Percentiles rank a stretch among this genome's conserved stretches.
Evolutionary conservation across 2,113 vertebrate genomes (phyloP).

Genomic region (Arvicanthis niloticus): DNA sequence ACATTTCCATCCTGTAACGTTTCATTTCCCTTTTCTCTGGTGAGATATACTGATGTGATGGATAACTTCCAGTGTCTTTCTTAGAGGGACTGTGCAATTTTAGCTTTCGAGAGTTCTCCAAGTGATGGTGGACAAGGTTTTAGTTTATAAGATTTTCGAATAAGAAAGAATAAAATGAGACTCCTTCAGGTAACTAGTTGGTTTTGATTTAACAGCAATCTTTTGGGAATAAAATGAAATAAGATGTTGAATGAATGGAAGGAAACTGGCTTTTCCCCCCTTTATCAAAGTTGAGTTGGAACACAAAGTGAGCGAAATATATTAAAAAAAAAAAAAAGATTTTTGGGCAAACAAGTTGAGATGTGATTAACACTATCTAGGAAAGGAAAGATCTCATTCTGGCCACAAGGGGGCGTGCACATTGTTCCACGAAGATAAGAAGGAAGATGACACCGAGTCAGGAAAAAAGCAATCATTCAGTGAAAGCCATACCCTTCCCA

Average conservation of each 20-base stretch:
- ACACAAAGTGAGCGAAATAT: conserved; percentile 10
- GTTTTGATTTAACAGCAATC: conserved; percentile 56
- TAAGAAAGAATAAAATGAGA: conserved; percentile 57
- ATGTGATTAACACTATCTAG: not conserved
- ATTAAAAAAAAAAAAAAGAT: not conserved
- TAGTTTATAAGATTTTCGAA: conserved; percentile 64
- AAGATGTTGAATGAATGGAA: conserved; percentile 25
- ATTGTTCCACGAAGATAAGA: conserved; percentile 62
- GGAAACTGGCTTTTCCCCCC: not conserved
- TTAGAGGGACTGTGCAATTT: not conserved
- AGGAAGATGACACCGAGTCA: not conserved
- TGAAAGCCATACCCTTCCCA: not conserved
- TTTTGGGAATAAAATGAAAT: conserved; percentile 10
- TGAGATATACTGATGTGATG: conserved; percentile 52
- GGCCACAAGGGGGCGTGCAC: conserved; percentile 79
- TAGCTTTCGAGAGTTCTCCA: conserved; percentile 11
- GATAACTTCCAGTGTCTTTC: conserved; percentile 61
- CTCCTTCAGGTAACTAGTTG: conserved; percentile 42
- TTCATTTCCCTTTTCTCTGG: conserved; percentile 69
- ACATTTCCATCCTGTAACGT: conserved; percentile 67
- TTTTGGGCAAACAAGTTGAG: not conserved
- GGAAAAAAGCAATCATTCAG: not conserved
- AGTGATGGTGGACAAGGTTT: not conserved
- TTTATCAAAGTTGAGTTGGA: conserved; percentile 32
- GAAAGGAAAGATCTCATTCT: not conserved